These are phyloP conservation scores for Potamilus streckersoni DNA, from an alignment of 1,140 invertebrate genomes.

Conservation along the genomic window DNA sequence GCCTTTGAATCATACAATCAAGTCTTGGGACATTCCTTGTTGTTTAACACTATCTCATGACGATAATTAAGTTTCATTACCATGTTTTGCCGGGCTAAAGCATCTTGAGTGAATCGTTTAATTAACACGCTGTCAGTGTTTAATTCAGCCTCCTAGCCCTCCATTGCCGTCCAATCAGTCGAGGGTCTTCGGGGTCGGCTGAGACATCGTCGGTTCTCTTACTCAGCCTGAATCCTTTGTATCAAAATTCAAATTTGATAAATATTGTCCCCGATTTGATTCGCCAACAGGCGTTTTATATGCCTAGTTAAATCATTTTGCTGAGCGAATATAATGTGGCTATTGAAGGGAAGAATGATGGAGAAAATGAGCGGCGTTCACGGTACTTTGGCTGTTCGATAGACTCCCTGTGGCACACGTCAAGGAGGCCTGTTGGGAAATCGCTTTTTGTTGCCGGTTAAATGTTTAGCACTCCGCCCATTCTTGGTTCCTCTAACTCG, in stretches of 20 bases:
- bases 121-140: constrained; percentile 25
- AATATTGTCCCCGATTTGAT: constrained; percentile 34
- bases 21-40: constrained; percentile 4
- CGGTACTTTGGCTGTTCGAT: constrained; percentile 20
- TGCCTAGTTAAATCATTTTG: constrained; percentile 37
- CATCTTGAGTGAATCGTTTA: constrained; percentile 30
- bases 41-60: constrained; percentile 21
- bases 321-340: constrained; percentile 33
- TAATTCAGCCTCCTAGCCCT: constrained; percentile 8
- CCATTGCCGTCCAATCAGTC: constrained; percentile 11
- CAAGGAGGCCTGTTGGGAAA: constrained; percentile 22
- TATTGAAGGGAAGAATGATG: constrained; percentile 21
- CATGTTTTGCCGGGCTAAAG: constrained; percentile 10
- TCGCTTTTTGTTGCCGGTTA: constrained; percentile 22
- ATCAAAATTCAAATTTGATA: constrained; percentile 31
- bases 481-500: too few relatives aligned
- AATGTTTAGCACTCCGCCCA: constrained; percentile 20
- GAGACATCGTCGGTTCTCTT: constrained; percentile 14
- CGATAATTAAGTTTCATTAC: constrained; percentile 26
- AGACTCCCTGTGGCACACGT: constrained; percentile 13
- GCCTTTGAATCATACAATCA: too few relatives aligned
- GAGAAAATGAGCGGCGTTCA: constrained; percentile 6
- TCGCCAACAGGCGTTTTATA: constrained; percentile 33
- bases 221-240: constrained; percentile 7
- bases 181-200: constrained; percentile 8